These are phyloP conservation scores for Nibea albiflora DNA, from an alignment of 2,113 vertebrate species.

Conservation along the genomic window DNA sequence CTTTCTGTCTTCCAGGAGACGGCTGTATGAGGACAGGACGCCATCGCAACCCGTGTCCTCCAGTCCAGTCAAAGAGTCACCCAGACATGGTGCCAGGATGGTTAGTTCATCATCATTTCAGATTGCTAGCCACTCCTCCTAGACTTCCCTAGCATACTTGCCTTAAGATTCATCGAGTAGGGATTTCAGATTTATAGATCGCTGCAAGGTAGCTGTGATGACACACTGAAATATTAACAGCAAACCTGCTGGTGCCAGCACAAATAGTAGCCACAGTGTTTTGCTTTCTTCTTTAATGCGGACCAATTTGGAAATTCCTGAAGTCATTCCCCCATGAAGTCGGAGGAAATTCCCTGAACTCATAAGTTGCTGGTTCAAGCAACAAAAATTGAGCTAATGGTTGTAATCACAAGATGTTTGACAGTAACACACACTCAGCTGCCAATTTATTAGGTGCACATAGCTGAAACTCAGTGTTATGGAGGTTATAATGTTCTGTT, in stretches of 20 bases:
- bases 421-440: neutral
- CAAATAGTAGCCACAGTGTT: constrained; percentile 28
- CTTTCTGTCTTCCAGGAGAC: constrained; percentile 77
- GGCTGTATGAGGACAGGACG: constrained; percentile 74
- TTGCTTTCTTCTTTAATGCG: constrained; percentile 51
- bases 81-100: constrained; percentile 72
- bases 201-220: constrained; percentile 29
- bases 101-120: constrained; percentile 54
- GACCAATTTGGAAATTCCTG: constrained; percentile 54
- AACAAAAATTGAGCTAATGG: neutral
- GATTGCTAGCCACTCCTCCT: neutral
- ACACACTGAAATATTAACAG: constrained; percentile 36
- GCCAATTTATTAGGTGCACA: too few species aligned
- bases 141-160: neutral
- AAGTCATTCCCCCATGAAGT: constrained; percentile 35
- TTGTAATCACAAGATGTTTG: constrained; percentile 11
- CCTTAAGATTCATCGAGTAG: neutral
- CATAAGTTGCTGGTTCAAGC: constrained; percentile 9
- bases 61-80: constrained; percentile 69
- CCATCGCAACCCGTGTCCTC: constrained; percentile 67
- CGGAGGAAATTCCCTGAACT: constrained; percentile 47
- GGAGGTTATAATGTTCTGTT: neutral
- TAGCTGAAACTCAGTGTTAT: neutral
- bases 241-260: constrained; percentile 20
- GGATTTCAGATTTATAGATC: constrained; percentile 19